These are phyloP conservation scores for Leucophenga maculata DNA, from an alignment of 2,888 invertebrate genomes.

Conservation along the genomic window DNA sequence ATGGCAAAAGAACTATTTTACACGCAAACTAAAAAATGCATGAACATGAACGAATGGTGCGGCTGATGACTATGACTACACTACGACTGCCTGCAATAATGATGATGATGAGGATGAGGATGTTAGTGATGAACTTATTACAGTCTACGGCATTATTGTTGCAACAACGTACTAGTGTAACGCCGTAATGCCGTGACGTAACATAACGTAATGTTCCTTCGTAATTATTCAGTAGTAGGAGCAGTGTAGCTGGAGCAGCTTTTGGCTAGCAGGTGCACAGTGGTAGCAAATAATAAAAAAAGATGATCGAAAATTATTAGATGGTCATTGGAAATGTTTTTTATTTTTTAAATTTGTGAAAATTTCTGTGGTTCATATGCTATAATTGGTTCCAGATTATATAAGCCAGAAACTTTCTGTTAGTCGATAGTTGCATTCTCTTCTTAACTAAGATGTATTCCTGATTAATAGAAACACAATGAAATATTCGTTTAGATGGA, in stretches of 20 bases:
- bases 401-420: too few species aligned
- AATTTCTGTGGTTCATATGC: too few species aligned
- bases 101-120: not conserved
- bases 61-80: slow-evolving; percentile 3
- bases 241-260: not conserved
- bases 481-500: too few species aligned
- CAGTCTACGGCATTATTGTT: not conserved
- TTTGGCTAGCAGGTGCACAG: not conserved
- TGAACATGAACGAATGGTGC: slow-evolving; percentile 13
- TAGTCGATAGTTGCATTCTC: too few species aligned
- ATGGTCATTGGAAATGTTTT: too few species aligned
- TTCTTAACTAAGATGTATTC: too few species aligned
- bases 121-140: not conserved
- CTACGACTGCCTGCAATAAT: not conserved
- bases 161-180: not conserved
- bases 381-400: too few species aligned
- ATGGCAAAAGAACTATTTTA: slow-evolving; percentile 12
- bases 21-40: slow-evolving; percentile 23
- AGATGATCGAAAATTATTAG: too few species aligned
- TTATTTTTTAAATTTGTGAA: too few species aligned
- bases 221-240: slow-evolving; percentile 15
- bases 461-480: too few species aligned
- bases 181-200: too few species aligned
- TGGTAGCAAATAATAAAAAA: too few species aligned
- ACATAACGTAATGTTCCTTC: slow-evolving; percentile 9